A percentile compares a stretch with the other conserved stretches of the same genome.
phyloP scores from a whole-genome alignment of 1,140 invertebrate species.

The Oryctes rhinoceros region DNA sequence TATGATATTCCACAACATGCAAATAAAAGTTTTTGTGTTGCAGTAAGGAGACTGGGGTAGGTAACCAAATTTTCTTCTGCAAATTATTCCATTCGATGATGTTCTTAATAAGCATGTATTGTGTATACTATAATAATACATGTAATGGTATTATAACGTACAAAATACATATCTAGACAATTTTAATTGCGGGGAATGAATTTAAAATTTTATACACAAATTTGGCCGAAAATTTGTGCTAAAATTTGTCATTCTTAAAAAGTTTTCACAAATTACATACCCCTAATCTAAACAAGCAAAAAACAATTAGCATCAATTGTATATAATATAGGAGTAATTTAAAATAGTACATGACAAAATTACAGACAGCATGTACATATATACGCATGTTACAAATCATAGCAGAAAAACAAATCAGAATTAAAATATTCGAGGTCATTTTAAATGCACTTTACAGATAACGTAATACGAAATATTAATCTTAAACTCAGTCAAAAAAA shows the following conservation, averaged over 20 bases:
- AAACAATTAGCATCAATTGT: not conserved
- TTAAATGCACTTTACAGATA: conserved; percentile 38
- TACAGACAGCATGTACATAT: not conserved
- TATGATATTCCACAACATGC: no score
- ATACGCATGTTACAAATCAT: conserved; percentile 3
- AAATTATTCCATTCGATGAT: not conserved
- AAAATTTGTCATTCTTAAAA: not conserved
- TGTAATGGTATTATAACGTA: no score
- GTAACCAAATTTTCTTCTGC: not conserved
- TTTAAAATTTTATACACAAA: conserved; percentile 24
- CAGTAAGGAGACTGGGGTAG: no score
- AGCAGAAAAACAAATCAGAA: not conserved
- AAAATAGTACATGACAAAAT: conserved; percentile 15
- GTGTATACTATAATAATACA: not conserved
- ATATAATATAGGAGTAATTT: conserved; percentile 1
- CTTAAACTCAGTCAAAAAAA: conserved; percentile 13
- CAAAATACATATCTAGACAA: no score
- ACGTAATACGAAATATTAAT: conserved; percentile 39
- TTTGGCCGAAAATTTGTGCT: conserved; percentile 20
- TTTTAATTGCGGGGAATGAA: not conserved
- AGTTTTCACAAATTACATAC: no score
- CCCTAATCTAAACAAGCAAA: no score
- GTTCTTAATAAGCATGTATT: not conserved
- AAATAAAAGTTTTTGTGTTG: no score
- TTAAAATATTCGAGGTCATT: conserved; percentile 24